Base-by-base conservation (phyloP, 1,140 invertebrate species). In the Drosophila saltans region DNA sequence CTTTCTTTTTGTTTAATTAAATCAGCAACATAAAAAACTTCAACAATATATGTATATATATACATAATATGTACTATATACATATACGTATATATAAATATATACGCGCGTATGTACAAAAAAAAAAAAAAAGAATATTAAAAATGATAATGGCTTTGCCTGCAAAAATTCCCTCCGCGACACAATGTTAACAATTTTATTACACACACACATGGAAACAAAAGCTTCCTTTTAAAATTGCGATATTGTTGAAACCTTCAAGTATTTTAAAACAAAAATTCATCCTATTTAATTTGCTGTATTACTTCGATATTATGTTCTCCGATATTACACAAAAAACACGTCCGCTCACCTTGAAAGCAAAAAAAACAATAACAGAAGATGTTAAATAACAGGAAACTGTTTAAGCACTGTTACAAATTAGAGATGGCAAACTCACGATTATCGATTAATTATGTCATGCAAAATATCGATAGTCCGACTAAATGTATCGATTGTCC, bases 301-400 rank as follows among this genome's bases (percentile, higher is more conserved):
- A 52, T 52, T 26, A 10, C 8, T 52, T 26, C 24, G 45, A 10
- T 26, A 52, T 21, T 52, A 52, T 24, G 24, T 26, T 52, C 5
- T 8, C 45, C 45, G 45, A 9, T 26, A 10, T 43, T n/a, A n/a
- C 3, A n/a, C 11, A 16, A 26, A 52, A 52, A 52, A 52, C 45
- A 52, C 45, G 24, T 26, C 45, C 45, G 45, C 45, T 52, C 45
- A 52, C 45, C 45, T 52, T 52, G 45, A 24, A 26, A 52, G 45
- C 45, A 52, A 52, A 52, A 10, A 48, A 26, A 52, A 52, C 45
- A 52, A 52, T 52, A 52, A 52, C 45, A 26, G 8, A 7, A 3
- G 10, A 52, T 52, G 21, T 52, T 26, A 24, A 52, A 0, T 4
- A 52, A 26, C 21, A 26, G 24, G 1, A 10, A 24, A 26, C 9